Percentiles rank a stretch among this genome's conserved stretches.
phyloP scores from a whole-genome alignment of 2,113 vertebrate species.

The Mesocricetus auratus region DNA sequence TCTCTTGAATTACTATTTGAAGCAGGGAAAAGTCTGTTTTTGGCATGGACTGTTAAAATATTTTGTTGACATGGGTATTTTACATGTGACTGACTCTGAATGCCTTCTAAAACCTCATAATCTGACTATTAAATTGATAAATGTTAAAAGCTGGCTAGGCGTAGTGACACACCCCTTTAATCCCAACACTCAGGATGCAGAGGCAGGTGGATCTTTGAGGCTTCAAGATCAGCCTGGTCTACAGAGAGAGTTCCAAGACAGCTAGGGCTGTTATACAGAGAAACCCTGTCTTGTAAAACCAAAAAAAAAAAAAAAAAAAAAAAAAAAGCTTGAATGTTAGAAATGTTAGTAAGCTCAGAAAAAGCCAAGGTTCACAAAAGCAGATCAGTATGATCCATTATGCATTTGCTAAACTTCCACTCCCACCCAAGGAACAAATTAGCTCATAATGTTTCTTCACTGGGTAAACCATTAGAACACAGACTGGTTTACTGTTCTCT shows the following conservation, averaged over 20 bases:
- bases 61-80: background rate
- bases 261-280: background rate
- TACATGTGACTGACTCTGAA: background rate
- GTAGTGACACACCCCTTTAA: background rate
- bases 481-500: background rate
- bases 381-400: background rate
- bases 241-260: background rate
- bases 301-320: background rate
- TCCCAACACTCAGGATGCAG: background rate
- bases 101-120: background rate
- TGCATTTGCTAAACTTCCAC: background rate
- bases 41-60: background rate
- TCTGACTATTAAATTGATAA: slow-evolving; percentile 17
- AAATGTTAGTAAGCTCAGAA: slow-evolving; percentile 45
- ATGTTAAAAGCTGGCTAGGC: background rate
- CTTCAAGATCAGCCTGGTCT: background rate
- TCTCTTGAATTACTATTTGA: slow-evolving; percentile 32
- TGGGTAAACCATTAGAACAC: background rate
- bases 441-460: slow-evolving; percentile 25
- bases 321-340: slow-evolving; percentile 22
- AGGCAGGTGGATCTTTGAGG: background rate
- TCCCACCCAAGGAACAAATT: background rate
- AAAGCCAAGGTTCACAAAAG: slow-evolving; percentile 4
- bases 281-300: background rate
- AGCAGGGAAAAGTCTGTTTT: background rate